phyloP scores from a whole-genome alignment of 2,113 vertebrate species.

The Rhea pennata region DNA sequence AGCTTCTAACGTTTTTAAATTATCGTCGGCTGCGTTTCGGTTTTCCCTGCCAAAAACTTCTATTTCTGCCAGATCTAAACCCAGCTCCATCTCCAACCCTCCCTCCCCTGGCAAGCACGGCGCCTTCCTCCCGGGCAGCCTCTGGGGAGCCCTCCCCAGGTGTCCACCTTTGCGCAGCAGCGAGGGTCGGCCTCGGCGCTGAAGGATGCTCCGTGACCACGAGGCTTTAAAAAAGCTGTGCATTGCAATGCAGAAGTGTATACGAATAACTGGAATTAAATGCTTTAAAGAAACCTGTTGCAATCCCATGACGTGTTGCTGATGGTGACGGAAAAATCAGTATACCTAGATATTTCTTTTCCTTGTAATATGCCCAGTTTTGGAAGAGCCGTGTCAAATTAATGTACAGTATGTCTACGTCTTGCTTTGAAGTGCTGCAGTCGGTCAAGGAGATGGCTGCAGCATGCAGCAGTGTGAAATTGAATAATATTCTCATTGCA shows the following conservation, averaged over 20 bases:
- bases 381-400: neutral
- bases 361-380: neutral
- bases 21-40: neutral
- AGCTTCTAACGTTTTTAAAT: neutral
- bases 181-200: neutral
- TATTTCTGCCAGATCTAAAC: neutral
- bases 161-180: fast-evolving
- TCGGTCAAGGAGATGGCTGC: neutral
- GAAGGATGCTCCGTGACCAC: neutral
- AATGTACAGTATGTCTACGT: neutral
- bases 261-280: neutral
- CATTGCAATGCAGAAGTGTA: neutral
- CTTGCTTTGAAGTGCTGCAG: neutral
- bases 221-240: neutral
- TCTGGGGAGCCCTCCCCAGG: neutral
- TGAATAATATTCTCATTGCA: neutral
- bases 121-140: fast-evolving
- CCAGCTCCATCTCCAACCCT: fast-evolving
- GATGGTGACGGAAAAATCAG: neutral
- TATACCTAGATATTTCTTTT: neutral
- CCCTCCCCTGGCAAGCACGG: neutral
- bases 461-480: neutral
- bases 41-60: neutral
- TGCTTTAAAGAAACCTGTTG: neutral
- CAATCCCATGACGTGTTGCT: neutral